Base-by-base conservation (phyloP, 2,888 invertebrate genomes). In the Amblyteles armatorius region DNA sequence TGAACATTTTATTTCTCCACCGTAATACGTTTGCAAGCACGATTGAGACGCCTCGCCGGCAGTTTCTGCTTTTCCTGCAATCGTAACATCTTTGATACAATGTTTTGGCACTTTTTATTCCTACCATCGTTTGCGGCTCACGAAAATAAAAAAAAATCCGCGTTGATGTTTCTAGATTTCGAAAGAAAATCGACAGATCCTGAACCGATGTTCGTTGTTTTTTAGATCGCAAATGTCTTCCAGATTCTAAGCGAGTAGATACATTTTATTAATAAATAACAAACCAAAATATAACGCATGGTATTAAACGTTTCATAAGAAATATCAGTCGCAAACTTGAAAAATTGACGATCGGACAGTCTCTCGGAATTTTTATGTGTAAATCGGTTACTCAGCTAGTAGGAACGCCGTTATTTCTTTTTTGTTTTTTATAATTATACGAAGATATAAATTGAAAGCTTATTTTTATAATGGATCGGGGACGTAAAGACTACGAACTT, bases 401-500 rank as follows among this genome's bases (percentile, higher is more conserved):
- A 33, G 60, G 40, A 74, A 36, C 40, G 26, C 36, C 60, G 60
- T 44, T 44, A 9, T 63, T 33, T 13, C 16, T 60, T 60, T 19
- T 48, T 26, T 26, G 0, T 22, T 73, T 48, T 29, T 29, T 48
- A 13, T 29, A n/a, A 74, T 48, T 50, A 36, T 65, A 65, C 9
- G 60, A 9, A 60, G 29, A 55, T n/a, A 2, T 19, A 2, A 65
- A 65, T 19, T 76, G 16, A 22, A 50, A 63, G 33, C 65, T 76
- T 19, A 65, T 65, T 63, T 33, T 76, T 33, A 29, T 26, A 74
- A 74, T 0, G 13, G 26, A 57, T 26, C 22, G 26, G 40, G n/a
- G 29, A 40, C 6, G 26, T 5, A 19, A 48, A 74, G 52, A 82
- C 63, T 88, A 88, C 19, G 86, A 69, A 79, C 65, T 90, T 79